These are phyloP conservation scores for Dromas ardeola DNA, from an alignment of 2,113 vertebrate genomes.

Conservation along the genomic window DNA sequence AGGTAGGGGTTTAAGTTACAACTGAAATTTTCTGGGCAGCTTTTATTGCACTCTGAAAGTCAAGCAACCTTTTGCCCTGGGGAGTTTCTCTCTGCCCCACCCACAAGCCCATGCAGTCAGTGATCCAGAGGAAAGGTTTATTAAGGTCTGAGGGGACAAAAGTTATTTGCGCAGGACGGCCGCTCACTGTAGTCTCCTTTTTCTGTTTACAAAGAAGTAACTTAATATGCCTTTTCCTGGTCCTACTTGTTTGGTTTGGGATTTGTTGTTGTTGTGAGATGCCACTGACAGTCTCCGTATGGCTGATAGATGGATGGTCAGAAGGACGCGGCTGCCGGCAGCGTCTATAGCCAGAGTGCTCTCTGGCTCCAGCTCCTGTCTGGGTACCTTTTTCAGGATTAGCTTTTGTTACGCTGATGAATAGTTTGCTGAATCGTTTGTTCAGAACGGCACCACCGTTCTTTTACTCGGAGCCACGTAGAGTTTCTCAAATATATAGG, in stretches of 20 bases:
- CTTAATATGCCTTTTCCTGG: constrained; percentile 65
- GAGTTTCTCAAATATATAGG: constrained; percentile 9
- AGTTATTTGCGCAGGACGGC: constrained; percentile 47
- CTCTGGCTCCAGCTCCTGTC: constrained; percentile 54
- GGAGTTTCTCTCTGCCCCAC: constrained; percentile 17
- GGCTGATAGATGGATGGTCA: constrained; percentile 45
- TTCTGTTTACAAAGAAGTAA: constrained; percentile 76
- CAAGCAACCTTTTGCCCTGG: constrained; percentile 17
- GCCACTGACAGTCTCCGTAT: constrained; percentile 14
- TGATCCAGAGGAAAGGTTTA: constrained; percentile 24
- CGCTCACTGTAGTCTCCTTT: constrained; percentile 34
- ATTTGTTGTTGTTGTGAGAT: constrained; percentile 62
- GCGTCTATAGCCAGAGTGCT: not conserved
- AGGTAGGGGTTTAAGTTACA: constrained; percentile 47
- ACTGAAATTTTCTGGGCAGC: constrained; percentile 33
- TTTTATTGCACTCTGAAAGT: constrained; percentile 50
- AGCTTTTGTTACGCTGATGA: constrained; percentile 33
- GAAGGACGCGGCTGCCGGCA: constrained; percentile 47
- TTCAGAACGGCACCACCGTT: not conserved
- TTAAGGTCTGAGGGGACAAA: constrained; percentile 70
- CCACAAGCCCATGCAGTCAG: not conserved
- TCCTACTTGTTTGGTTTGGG: constrained; percentile 69
- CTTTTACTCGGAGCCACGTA: not conserved
- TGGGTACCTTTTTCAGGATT: constrained; percentile 46
- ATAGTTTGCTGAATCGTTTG: constrained; percentile 13